Evolutionary conservation across 1,140 invertebrate species (phyloP), one percentile per base, ranked within the genome.

Genomic region (Bradynema listronoti): DNA sequence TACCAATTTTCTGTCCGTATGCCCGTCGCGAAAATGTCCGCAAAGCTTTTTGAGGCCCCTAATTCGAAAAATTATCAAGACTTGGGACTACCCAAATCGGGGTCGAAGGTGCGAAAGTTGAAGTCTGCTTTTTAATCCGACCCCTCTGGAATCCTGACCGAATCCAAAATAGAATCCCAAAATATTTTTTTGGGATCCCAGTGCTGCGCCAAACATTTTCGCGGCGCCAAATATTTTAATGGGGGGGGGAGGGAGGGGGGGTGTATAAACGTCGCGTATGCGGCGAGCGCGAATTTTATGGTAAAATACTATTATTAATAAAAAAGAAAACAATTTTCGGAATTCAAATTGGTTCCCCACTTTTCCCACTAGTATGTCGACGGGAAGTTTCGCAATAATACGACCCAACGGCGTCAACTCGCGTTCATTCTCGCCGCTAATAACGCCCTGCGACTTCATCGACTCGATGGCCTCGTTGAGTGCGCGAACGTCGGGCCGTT

Each of bases 301-400:
- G 46, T 49, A 49, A 9, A 49, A 14, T 60, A 16, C 58, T 14
- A 51, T 49, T 53, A n/a, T 54, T 51, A 45, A n/a, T 14, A 11
- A n/a, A 11, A 14, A n/a, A 49, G n/a, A 51, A n/a, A 51, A n/a
- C 14, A n/a, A 51, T 14, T 11, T 16, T 16, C n/a, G n/a, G 24
- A 45, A 53, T 43, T 42, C 19, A n/a, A 53, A 19, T 19, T 30
- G 6, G 11, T 34, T 27, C 7, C 61, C 41, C 85, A 96, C 94
- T 82, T 97, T 97, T 1, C 92, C 93, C 63, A 98, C 85, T 0
- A 86, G 85, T 46, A 97, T 87, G 78, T 98, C 93, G 11, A 97
- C 90, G 4, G 94, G 94, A 16, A 98, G 79, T 72, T 86, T 85
- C 14, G 91, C 84, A 36, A 98, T 79, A 55, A 90, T 86, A 78